Evolutionary conservation across 2,888 invertebrate species (phyloP).

Genomic region (Scaeva pyrastri): DNA sequence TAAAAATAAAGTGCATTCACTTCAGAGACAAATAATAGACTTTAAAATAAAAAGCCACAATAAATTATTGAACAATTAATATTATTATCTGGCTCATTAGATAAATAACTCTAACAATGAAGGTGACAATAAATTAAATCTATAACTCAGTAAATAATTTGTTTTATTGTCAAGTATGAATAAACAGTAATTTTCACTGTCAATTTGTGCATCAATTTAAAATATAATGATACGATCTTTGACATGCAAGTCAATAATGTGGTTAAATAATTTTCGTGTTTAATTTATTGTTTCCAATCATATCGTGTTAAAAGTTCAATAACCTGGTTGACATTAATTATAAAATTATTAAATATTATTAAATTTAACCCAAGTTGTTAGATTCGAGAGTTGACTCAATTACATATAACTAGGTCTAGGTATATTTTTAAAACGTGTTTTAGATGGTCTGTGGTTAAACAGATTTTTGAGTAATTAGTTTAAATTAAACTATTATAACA

Average conservation of each 20-base stretch:
- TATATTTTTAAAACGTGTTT: too few species aligned
- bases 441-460: too few species aligned
- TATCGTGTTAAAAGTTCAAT: neutral
- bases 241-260: constrained; percentile 36
- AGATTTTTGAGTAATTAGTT: too few species aligned
- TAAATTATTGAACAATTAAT: neutral
- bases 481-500: too few species aligned
- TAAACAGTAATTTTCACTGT: constrained; percentile 17
- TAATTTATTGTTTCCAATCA: neutral
- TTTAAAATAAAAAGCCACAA: too few species aligned
- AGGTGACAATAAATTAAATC: constrained; percentile 8
- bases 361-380: too few species aligned
- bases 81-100: neutral
- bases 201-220: constrained; percentile 40
- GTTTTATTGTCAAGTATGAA: constrained; percentile 37
- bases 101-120: neutral
- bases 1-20: too few species aligned
- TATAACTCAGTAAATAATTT: constrained; percentile 19
- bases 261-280: neutral
- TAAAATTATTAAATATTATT: too few species aligned
- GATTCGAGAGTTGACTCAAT: too few species aligned
- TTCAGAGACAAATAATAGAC: too few species aligned
- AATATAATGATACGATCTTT: constrained; percentile 47
- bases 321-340: too few species aligned
- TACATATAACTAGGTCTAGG: too few species aligned